These are phyloP conservation scores for Columba guinea DNA, from an alignment of 2,797 vertebrate genomes.

Conservation along the genomic window DNA sequence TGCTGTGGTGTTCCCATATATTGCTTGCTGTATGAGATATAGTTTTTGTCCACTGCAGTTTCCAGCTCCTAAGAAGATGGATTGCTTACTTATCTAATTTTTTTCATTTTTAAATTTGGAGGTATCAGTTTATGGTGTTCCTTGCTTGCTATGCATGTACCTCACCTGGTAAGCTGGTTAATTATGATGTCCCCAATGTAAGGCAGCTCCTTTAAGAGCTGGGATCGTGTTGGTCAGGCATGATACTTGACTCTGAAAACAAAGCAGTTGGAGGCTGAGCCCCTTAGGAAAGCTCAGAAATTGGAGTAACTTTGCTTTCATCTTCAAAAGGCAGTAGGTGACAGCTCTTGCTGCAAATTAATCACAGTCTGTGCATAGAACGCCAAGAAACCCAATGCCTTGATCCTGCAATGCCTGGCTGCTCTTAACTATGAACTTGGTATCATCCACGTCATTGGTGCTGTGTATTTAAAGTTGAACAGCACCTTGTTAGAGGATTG, in stretches of 20 bases:
- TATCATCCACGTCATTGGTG: fast-evolving
- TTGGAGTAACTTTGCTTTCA: neutral
- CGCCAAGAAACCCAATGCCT: neutral
- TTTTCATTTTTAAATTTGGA: too few species aligned
- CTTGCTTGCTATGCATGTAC: too few species aligned
- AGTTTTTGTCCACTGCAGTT: fast-evolving
- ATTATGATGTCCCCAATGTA: neutral
- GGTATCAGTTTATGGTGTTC: neutral
- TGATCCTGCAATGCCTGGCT: neutral
- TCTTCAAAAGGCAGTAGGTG: neutral
- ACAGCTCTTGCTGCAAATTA: neutral
- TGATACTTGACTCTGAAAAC: neutral
- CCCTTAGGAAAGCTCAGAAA: neutral
- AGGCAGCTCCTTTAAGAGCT: neutral
- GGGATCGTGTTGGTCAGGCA: neutral
- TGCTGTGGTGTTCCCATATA: neutral
- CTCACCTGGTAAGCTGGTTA: neutral
- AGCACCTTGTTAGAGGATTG: neutral
- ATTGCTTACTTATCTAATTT: neutral
- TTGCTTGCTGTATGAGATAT: neutral
- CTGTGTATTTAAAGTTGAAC: neutral
- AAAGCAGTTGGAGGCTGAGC: neutral
- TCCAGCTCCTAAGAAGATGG: neutral
- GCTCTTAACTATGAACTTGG: neutral
- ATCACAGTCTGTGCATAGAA: neutral